A percentile compares a stretch with the other conserved stretches of the same genome.
phyloP scores from a whole-genome alignment of 2,113 vertebrate genomes.

The Puma concolor region DNA sequence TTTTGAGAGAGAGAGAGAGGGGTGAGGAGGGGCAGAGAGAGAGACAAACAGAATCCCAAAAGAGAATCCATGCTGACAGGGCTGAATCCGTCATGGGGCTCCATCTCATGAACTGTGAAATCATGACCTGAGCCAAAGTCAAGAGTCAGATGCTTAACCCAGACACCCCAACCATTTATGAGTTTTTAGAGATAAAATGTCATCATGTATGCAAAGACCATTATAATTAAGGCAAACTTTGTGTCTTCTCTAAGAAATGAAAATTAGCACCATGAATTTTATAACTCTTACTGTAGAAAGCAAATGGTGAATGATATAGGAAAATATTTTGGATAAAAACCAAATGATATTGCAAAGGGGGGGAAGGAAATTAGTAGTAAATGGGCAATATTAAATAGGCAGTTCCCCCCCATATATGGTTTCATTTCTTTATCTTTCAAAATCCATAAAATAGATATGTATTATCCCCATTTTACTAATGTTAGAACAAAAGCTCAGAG shows the following conservation, averaged over 20 bases:
- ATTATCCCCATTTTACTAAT: neutral
- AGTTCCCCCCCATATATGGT: neutral
- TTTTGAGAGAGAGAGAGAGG: no score
- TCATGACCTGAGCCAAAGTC: no score
- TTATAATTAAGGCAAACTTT: neutral
- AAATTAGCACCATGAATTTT: neutral
- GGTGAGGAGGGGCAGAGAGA: no score
- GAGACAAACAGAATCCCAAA: no score
- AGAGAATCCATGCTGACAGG: no score
- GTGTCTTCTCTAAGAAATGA: neutral
- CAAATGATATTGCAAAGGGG: neutral
- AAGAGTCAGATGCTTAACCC: no score
- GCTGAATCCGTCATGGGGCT: no score
- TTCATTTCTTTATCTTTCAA: conserved; percentile 2
- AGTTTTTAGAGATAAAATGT: conserved; percentile 26
- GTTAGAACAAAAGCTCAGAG: neutral
- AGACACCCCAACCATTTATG: neutral
- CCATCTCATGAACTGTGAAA: no score
- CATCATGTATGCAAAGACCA: neutral
- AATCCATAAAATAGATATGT: neutral
- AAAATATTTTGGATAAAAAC: neutral
- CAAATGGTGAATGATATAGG: neutral
- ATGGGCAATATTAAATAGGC: neutral
- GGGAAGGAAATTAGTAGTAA: neutral
- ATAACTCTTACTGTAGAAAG: neutral